These are phyloP conservation scores for Drosophila azteca DNA, from an alignment of 1,140 invertebrate genomes.

Conservation along the genomic window DNA sequence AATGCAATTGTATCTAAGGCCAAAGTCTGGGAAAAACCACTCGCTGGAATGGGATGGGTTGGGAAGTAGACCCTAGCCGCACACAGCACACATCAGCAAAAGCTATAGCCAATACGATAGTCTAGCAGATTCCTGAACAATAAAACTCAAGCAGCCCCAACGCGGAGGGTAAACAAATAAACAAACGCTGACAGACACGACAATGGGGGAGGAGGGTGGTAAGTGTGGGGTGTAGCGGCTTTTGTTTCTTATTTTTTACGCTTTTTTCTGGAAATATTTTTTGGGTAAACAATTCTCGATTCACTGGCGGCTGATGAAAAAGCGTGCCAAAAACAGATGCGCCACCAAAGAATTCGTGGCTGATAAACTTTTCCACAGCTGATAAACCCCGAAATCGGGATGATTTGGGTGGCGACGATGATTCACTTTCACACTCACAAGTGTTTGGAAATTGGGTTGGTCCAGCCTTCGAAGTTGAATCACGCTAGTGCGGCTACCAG, in stretches of 20 bases:
- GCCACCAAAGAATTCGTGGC: slow-evolving; percentile 23
- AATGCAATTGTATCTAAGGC: slow-evolving; percentile 35
- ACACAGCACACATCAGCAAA: slow-evolving; percentile 1
- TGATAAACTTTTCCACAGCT: slow-evolving; percentile 36
- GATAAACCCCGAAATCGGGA: slow-evolving; percentile 24
- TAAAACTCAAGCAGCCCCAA: slow-evolving; percentile 24
- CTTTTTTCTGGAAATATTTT: slow-evolving; percentile 37
- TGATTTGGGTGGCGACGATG: slow-evolving; percentile 26
- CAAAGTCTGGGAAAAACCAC: slow-evolving; percentile 23
- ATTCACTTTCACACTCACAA: slow-evolving; percentile 28
- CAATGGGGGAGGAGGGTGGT: background rate
- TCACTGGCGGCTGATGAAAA: slow-evolving; percentile 24
- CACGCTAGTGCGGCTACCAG: background rate
- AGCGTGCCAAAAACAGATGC: slow-evolving; percentile 27
- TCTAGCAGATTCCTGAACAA: slow-evolving; percentile 33
- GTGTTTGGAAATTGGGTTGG: slow-evolving; percentile 30
- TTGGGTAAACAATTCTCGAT: slow-evolving; percentile 25
- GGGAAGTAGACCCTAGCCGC: slow-evolving; percentile 16
- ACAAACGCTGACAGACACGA: slow-evolving; percentile 21
- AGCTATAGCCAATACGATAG: slow-evolving; percentile 18
- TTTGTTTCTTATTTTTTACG: slow-evolving; percentile 40
- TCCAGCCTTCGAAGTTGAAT: slow-evolving; percentile 36
- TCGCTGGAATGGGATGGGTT: background rate
- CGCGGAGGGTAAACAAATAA: slow-evolving; percentile 46
- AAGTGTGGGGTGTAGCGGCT: background rate